Conservation (phyloP, 2,113 vertebrate genomes). For the Notothenia rossii region DNA sequence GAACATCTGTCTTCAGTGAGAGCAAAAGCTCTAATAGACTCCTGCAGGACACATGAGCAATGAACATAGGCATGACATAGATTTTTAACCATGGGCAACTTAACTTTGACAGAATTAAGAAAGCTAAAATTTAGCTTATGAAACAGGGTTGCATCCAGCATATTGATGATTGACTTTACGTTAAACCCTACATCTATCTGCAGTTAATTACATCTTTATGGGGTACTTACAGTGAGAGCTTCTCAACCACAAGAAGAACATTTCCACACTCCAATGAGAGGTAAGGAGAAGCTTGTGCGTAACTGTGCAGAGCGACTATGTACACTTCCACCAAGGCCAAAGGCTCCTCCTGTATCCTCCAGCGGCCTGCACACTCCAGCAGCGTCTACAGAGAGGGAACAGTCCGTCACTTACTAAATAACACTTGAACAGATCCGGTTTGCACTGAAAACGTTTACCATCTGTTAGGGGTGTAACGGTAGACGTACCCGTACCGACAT, state of each 20-base stretch:
- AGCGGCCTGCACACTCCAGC: conserved; percentile 92
- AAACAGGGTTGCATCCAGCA: background rate
- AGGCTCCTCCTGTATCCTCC: conserved; percentile 92
- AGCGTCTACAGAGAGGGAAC: conserved; percentile 86
- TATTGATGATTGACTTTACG: background rate
- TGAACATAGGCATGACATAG: background rate
- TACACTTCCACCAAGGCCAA: conserved; percentile 92
- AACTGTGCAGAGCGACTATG: conserved; percentile 91
- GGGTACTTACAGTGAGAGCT: conserved; percentile 93
- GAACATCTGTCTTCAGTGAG: conserved; percentile 89
- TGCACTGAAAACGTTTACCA: background rate
- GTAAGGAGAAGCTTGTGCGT: conserved; percentile 88
- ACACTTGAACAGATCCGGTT: background rate
- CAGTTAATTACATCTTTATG: background rate
- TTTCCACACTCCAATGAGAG: conserved; percentile 94
- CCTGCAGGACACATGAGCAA: conserved; percentile 79
- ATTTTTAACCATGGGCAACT: background rate
- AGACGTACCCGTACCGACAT: too few species aligned
- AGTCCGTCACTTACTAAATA: background rate
- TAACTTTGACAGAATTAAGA: background rate
- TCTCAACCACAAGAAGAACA: conserved; percentile 92
- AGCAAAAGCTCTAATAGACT: conserved; percentile 96
- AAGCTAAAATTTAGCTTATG: background rate
- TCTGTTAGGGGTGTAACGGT: too few species aligned
- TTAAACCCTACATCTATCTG: too few species aligned